Conservation (phyloP, 2,888 invertebrate species). For the Sicus ferrugineus region DNA sequence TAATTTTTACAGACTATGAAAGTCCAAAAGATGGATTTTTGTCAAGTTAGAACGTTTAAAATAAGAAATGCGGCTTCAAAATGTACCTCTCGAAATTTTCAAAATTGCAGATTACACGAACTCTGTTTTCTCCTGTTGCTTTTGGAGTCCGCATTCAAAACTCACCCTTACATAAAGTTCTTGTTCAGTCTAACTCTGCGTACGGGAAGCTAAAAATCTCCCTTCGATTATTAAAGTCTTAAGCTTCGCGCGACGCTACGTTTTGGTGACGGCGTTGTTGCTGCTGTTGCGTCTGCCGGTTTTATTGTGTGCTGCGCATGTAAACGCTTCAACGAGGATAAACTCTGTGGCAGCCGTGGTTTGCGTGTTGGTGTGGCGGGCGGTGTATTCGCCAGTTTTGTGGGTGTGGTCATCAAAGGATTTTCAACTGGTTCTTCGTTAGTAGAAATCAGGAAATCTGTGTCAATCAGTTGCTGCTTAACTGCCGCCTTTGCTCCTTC, state of each 20-base stretch:
- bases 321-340: constrained; percentile 41
- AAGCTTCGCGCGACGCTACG: constrained; percentile 45
- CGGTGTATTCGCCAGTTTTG: constrained; percentile 42
- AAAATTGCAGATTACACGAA: too few species aligned
- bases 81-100: too few species aligned
- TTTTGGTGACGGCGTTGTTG: constrained; percentile 40
- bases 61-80: too few species aligned
- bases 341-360: constrained; percentile 38
- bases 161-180: not conserved
- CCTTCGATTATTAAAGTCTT: constrained; percentile 38
- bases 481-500: not conserved
- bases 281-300: not conserved
- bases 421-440: not conserved
- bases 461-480: not conserved
- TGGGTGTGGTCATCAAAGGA: constrained; percentile 43
- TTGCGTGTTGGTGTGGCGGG: constrained; percentile 46
- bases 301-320: constrained; percentile 37
- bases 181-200: not conserved
- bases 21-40: too few species aligned
- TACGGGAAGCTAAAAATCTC: not conserved
- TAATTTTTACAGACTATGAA: too few species aligned
- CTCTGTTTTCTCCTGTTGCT: too few species aligned
- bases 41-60: too few species aligned
- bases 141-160: too few species aligned
- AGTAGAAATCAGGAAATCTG: constrained; percentile 8